phyloP scores from a whole-genome alignment of 2,888 invertebrate species.

The Syrista parreyssii region DNA sequence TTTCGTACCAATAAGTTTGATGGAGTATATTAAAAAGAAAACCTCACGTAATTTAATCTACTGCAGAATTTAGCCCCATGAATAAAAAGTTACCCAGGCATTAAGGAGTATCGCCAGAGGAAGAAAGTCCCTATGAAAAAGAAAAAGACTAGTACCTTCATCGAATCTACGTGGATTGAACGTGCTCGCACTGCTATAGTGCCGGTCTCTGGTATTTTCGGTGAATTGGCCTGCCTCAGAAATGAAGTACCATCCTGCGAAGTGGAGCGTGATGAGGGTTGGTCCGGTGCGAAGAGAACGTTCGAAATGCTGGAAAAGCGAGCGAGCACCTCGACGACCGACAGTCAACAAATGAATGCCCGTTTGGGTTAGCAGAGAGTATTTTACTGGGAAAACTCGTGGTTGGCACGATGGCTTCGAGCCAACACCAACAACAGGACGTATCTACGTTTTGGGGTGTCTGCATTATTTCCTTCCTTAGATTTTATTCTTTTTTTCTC shows the following conservation, averaged over 20 bases:
- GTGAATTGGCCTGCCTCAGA: constrained; percentile 59
- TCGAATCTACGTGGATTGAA: not conserved
- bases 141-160: not conserved
- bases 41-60: not conserved
- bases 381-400: constrained; percentile 49
- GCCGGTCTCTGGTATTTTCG: constrained; percentile 38
- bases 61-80: not conserved
- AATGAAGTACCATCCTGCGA: constrained; percentile 38
- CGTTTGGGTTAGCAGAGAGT: constrained; percentile 53
- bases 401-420: constrained; percentile 1
- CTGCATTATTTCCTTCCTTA: not conserved
- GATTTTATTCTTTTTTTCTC: not conserved
- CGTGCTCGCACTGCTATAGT: not conserved
- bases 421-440: not conserved
- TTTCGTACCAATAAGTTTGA: not conserved
- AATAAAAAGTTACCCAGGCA: not conserved
- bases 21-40: too few species aligned
- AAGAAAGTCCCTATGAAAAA: constrained; percentile 39
- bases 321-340: constrained; percentile 34
- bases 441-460: not conserved
- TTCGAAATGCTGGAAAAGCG: constrained; percentile 7
- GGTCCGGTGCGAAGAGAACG: constrained; percentile 9
- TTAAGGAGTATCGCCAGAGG: not conserved
- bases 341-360: constrained; percentile 58
- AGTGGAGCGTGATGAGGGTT: constrained; percentile 14